A percentile compares a stretch with the other conserved stretches of the same genome.
These are phyloP conservation scores for Tribolium freemani DNA, from an alignment of 2,888 invertebrate genomes.

Conservation along the genomic window DNA sequence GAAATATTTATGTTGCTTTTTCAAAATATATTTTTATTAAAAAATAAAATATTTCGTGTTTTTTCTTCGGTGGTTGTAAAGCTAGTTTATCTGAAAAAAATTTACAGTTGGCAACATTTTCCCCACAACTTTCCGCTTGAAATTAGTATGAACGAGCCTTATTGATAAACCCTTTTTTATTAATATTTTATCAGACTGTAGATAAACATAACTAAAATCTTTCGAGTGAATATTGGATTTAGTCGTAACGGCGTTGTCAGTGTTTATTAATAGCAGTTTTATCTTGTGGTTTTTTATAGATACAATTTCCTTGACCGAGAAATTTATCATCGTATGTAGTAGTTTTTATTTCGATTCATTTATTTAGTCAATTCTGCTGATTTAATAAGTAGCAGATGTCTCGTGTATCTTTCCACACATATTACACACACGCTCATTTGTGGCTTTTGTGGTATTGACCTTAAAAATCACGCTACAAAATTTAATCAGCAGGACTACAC, in stretches of 20 bases:
- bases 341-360: neutral
- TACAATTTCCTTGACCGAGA: slow-evolving; percentile 28
- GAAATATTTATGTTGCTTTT: no score
- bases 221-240: neutral
- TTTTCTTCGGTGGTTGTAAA: no score
- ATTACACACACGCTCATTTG: neutral
- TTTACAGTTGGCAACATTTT: no score
- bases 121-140: neutral
- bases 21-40: no score
- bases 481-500: neutral
- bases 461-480: slow-evolving; percentile 3
- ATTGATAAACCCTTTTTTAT: neutral
- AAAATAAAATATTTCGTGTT: no score
- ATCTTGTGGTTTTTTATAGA: slow-evolving; percentile 1
- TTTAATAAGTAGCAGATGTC: neutral
- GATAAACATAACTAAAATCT: neutral
- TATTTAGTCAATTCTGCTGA: neutral
- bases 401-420: neutral
- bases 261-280: slow-evolving; percentile 4
- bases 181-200: neutral
- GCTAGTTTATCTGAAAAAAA: no score
- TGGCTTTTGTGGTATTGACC: slow-evolving; percentile 3
- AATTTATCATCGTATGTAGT: slow-evolving; percentile 1
- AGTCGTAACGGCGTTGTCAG: neutral
- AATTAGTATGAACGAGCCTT: neutral